These are phyloP conservation scores for Lypha dubia DNA, from an alignment of 2,888 invertebrate genomes.

Conservation along the genomic window DNA sequence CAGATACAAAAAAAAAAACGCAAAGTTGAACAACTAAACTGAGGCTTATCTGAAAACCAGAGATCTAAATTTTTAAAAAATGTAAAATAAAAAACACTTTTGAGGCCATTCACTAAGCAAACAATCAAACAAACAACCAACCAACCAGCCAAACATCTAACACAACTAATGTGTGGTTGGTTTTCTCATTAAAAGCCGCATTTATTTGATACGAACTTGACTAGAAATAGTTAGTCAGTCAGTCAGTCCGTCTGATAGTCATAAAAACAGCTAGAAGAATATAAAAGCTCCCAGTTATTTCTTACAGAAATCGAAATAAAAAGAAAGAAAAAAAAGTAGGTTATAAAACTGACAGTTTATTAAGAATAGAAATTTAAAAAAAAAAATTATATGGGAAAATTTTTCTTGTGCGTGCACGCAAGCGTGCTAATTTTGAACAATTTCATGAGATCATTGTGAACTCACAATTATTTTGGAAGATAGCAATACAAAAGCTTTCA, in stretches of 20 bases:
- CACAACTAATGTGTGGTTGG: constrained; percentile 32
- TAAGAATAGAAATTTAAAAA: constrained; percentile 13
- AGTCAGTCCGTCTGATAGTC: too few species aligned
- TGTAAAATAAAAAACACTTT: constrained; percentile 33
- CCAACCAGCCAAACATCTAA: neutral
- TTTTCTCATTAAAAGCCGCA: constrained; percentile 52
- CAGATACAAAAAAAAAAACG: constrained; percentile 73
- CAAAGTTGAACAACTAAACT: constrained; percentile 74
- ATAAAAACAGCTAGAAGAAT: constrained; percentile 27
- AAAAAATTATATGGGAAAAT: constrained; percentile 10
- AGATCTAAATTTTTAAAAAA: constrained; percentile 64
- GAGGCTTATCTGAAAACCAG: constrained; percentile 76
- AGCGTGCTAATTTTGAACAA: constrained; percentile 54
- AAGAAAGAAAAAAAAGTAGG: constrained; percentile 42
- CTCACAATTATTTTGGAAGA: constrained; percentile 20
- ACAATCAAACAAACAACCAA: too few species aligned
- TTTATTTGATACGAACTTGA: constrained; percentile 40
- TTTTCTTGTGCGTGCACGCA: constrained; percentile 66
- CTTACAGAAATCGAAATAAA: neutral
- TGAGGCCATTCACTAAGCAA: constrained; percentile 59
- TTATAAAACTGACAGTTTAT: constrained; percentile 64
- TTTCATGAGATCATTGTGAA: constrained; percentile 43
- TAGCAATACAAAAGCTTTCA: neutral
- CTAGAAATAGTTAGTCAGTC: constrained; percentile 49
- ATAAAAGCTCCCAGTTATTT: constrained; percentile 28